Evolutionary conservation across 2,888 invertebrate genomes (phyloP).

Genomic region (Ethmia dodecea): DNA sequence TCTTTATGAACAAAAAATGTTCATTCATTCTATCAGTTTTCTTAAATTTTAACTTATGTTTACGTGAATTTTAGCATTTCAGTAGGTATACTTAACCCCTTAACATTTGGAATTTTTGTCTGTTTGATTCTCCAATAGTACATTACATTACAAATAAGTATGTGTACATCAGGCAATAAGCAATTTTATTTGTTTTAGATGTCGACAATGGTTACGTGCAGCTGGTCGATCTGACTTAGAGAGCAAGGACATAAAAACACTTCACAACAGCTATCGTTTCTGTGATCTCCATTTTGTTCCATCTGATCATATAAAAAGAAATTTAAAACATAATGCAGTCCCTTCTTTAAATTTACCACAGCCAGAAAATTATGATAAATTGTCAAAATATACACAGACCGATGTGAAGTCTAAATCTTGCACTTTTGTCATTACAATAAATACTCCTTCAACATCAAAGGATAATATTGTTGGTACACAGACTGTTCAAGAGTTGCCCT

Average conservation of each 20-base stretch:
- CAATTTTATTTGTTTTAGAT: not conserved
- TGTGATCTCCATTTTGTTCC: not conserved
- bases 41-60: too few relatives aligned
- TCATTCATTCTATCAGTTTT: too few relatives aligned
- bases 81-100: too few relatives aligned
- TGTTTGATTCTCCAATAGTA: too few relatives aligned
- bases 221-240: not conserved
- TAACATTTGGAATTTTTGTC: too few relatives aligned
- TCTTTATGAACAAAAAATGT: too few relatives aligned
- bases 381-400: conserved; percentile 2
- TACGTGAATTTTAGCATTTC: too few relatives aligned
- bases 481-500: conserved; percentile 3
- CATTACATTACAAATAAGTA: too few relatives aligned
- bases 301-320: not conserved
- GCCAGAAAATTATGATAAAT: not conserved
- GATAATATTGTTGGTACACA: conserved; percentile 1
- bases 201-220: not conserved
- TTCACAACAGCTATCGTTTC: not conserved
- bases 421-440: not conserved
- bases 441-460: not conserved
- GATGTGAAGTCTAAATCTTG: not conserved
- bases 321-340: not conserved
- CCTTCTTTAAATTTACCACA: not conserved
- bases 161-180: too few relatives aligned
- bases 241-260: not conserved